Conservation (phyloP, 2,113 vertebrate species). For the Chlamydotis undulata region DNA sequence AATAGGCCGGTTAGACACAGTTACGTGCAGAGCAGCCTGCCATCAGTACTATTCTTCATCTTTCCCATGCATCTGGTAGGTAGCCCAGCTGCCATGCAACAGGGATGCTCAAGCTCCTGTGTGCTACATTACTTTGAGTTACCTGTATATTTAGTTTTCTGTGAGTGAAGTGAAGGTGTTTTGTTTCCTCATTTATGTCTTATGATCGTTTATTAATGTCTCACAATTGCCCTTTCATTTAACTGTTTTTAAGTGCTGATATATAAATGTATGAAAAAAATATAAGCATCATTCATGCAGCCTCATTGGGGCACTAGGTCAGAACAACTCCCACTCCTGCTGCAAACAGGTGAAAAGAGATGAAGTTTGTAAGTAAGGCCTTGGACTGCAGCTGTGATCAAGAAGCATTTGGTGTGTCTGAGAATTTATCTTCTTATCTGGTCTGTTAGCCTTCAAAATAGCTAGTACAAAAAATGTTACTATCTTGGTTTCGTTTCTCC, state of each 20-base stretch:
- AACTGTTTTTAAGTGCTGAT: not conserved
- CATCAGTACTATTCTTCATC: not conserved
- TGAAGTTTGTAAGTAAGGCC: not conserved
- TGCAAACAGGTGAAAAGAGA: not conserved
- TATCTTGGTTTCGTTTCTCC: not conserved
- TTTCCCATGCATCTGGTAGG: not conserved
- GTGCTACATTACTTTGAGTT: not conserved
- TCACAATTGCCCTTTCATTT: not conserved
- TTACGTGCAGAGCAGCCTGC: not conserved
- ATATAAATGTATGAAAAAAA: not conserved
- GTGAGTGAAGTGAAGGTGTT: not conserved
- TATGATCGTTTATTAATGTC: not conserved
- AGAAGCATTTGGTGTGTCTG: not conserved
- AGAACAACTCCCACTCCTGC: not conserved
- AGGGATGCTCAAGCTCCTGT: not conserved
- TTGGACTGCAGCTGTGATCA: not conserved
- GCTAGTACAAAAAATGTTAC: not conserved
- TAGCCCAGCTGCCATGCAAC: not conserved
- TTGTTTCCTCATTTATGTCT: not conserved
- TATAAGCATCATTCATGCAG: rapidly evolving
- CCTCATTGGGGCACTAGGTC: not conserved
- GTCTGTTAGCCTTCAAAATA: not conserved
- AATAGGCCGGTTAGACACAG: not conserved
- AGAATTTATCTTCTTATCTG: not conserved
- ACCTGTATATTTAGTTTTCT: not conserved